Evolutionary conservation across 2,797 vertebrate species (phyloP).

Genomic region (Argya squamiceps): DNA sequence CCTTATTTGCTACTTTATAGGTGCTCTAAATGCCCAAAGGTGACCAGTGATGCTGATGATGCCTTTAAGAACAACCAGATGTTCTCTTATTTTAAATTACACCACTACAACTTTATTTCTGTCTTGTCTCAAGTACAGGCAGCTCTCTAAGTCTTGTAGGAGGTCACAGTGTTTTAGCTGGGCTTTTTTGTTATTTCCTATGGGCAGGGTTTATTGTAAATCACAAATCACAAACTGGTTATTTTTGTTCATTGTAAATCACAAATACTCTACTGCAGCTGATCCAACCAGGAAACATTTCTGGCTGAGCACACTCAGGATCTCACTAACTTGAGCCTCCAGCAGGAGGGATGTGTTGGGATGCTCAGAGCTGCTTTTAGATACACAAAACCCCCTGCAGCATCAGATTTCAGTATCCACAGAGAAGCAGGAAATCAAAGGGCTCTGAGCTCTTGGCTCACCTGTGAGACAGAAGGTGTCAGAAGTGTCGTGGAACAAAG

Average conservation of each 20-base stretch:
- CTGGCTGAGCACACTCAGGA: neutral
- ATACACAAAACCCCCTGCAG: accelerated
- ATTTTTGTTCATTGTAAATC: neutral
- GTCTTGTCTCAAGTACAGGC: too few species aligned
- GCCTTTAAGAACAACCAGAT: neutral
- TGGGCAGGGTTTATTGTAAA: neutral
- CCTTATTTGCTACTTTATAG: neutral
- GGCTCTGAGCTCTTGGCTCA: neutral
- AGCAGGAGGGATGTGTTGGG: neutral
- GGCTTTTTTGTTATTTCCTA: neutral
- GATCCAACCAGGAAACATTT: neutral
- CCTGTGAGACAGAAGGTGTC: neutral
- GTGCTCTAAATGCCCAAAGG: neutral
- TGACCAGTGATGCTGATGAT: neutral
- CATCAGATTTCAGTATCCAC: neutral
- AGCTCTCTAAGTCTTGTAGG: neutral
- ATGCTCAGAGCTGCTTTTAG: neutral
- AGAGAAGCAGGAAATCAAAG: neutral
- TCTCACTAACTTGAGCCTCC: neutral
- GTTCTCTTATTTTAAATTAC: neutral
- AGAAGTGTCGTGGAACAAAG: neutral
- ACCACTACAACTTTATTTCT: neutral
- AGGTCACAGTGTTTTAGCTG: accelerated
- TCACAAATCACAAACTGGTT: too few species aligned
- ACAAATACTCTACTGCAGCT: neutral